A percentile compares a stretch with the other conserved stretches of the same genome.
Conservation (phyloP, 2,888 invertebrate species). For the Lamellibrachia columna region DNA sequence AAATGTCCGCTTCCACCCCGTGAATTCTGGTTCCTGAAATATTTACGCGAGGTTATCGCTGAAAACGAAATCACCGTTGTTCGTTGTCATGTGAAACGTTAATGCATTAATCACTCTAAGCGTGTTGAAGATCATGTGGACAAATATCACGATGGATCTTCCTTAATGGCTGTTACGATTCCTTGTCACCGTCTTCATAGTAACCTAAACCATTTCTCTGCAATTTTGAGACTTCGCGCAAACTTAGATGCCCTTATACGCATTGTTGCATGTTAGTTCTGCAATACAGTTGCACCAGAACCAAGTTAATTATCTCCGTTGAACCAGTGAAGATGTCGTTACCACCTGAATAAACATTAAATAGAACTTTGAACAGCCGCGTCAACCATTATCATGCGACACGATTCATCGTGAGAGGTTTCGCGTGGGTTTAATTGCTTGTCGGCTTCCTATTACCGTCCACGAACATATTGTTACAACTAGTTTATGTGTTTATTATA, state of each 20-base stretch:
- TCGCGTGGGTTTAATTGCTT: too few species aligned
- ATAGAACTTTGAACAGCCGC: too few species aligned
- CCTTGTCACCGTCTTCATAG: background rate
- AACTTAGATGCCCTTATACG: background rate
- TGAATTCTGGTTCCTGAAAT: conserved; percentile 1
- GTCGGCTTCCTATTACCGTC: too few species aligned
- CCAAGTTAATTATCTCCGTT: background rate
- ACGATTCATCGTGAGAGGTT: too few species aligned
- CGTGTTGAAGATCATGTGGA: background rate
- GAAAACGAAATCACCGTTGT: conserved; percentile 1
- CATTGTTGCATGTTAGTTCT: background rate
- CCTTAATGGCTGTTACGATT: background rate
- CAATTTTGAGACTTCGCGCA: background rate
- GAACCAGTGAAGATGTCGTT: background rate
- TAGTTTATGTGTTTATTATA: too few species aligned
- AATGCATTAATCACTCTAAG: background rate
- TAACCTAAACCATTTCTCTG: background rate
- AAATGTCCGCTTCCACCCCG: background rate
- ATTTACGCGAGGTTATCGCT: background rate
- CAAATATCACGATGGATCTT: background rate
- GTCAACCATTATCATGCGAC: too few species aligned
- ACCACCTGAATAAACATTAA: background rate
- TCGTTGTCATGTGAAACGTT: background rate
- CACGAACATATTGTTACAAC: too few species aligned
- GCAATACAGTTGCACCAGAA: background rate